A percentile compares a stretch with the other conserved stretches of the same genome.
phyloP scores from a whole-genome alignment of 2,797 vertebrate genomes.

The Tenualosa ilisha region DNA sequence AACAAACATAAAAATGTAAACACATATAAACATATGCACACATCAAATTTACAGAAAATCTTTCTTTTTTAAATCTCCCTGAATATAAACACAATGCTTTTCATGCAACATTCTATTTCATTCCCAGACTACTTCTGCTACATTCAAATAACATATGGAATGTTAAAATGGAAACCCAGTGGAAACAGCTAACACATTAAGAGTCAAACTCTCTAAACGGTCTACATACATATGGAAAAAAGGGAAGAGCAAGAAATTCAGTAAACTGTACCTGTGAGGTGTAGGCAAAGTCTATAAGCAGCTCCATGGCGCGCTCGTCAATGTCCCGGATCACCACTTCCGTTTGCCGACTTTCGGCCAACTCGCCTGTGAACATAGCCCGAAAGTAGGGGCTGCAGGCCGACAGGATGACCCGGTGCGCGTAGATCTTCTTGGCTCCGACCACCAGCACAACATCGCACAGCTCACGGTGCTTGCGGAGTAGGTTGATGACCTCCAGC shows the following conservation, averaged over 20 bases:
- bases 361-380: conserved; percentile 98
- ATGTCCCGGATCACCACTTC: conserved; percentile 98
- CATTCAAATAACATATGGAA: no score
- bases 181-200: no score
- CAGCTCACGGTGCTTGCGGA: conserved; percentile 95
- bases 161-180: no score
- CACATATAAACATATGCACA: background rate
- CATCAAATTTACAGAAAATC: no score
- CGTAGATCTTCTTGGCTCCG: conserved; percentile 97
- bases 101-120: no score
- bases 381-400: conserved; percentile 98
- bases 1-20: background rate
- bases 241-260: background rate
- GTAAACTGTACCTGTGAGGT: conserved; percentile 86
- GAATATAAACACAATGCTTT: no score
- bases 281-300: conserved; percentile 98
- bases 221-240: no score
- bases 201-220: no score
- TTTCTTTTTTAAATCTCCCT: no score
- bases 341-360: conserved; percentile 95
- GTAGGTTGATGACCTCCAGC: conserved; percentile 95
- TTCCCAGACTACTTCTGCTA: no score
- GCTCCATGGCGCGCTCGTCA: conserved; percentile 96
- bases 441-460: conserved; percentile 98
- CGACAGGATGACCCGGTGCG: conserved; percentile 94